A percentile compares a stretch with the other conserved stretches of the same genome.
Conservation (phyloP, 2,113 vertebrate genomes). For the Calidris pygmaea region DNA sequence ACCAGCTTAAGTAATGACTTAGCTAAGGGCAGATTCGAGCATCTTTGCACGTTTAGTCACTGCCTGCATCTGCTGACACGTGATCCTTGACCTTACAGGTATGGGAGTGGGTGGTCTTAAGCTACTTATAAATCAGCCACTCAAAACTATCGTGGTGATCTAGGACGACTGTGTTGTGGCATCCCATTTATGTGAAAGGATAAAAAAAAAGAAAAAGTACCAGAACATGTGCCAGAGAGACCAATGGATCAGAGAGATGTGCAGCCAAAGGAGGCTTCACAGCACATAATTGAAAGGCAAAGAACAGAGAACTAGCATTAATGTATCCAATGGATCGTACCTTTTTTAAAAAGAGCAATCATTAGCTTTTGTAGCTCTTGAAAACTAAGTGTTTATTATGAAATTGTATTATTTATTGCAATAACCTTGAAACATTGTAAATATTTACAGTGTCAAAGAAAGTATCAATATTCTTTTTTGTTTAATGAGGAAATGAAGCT, state of each 20-base stretch:
- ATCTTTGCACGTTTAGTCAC: background rate
- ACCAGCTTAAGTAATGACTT: background rate
- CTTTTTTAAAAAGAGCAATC: background rate
- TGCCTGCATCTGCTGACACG: background rate
- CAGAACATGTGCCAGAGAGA: background rate
- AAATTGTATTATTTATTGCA: background rate
- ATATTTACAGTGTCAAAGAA: background rate
- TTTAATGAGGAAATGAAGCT: background rate
- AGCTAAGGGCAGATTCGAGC: background rate
- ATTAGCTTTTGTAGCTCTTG: background rate
- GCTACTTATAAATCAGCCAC: background rate
- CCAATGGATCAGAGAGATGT: background rate
- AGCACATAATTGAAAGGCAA: background rate
- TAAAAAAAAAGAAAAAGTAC: background rate
- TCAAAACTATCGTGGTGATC: background rate
- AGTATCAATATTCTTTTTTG: background rate
- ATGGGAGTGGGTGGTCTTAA: background rate
- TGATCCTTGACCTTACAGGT: background rate
- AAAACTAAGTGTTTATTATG: background rate
- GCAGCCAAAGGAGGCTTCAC: background rate
- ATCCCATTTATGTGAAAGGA: background rate
- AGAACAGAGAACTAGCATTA: background rate
- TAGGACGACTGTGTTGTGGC: background rate
- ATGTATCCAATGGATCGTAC: rapidly evolving
- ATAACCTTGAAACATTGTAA: background rate